These are phyloP conservation scores for Sus scrofa DNA, from an alignment of 2,113 vertebrate genomes.

Conservation along the genomic window T2T-Sscrofa CM000824.6:94505001-94505500, in stretches of 20 bases:
- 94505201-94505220: slow-evolving; percentile 64
- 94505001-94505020: neutral
- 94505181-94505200: slow-evolving; percentile 24
- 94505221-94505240: slow-evolving; percentile 63
- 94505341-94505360: slow-evolving; percentile 76
- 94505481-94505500: slow-evolving; percentile 93
- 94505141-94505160: neutral
- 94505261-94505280: slow-evolving; percentile 38
- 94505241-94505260: slow-evolving; percentile 41
- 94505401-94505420: slow-evolving; percentile 54
- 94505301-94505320: slow-evolving; percentile 75
- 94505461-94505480: slow-evolving; percentile 92
- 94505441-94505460: slow-evolving; percentile 93
- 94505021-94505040: too few relatives aligned
- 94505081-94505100: neutral
- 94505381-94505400: slow-evolving; percentile 56
- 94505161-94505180: neutral
- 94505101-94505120: neutral
- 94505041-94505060: neutral
- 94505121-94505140: neutral
- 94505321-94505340: slow-evolving; percentile 62
- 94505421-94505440: slow-evolving; percentile 81
- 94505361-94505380: slow-evolving; percentile 59
- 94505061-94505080: neutral
- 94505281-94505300: neutral